These are phyloP conservation scores for Ectobius pallidus DNA, from an alignment of 2,888 invertebrate species.

Conservation along the genomic window DNA sequence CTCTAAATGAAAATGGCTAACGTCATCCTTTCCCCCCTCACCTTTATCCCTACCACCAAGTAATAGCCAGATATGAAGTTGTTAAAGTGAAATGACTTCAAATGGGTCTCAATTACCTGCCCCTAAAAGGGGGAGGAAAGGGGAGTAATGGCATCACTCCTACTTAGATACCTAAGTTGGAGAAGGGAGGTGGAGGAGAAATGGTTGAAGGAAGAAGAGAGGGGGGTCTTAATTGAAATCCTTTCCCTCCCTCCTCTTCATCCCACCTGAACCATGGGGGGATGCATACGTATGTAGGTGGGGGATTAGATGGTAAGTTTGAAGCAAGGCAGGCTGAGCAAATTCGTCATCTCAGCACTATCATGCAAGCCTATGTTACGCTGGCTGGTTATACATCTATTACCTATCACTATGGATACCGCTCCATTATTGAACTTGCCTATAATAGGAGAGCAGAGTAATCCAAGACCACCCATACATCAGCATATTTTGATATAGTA, in stretches of 20 bases:
- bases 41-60: constrained; percentile 43
- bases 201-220: constrained; percentile 19
- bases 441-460: too few species aligned
- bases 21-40: constrained; percentile 31
- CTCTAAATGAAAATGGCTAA: constrained; percentile 32
- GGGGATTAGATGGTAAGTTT: constrained; percentile 4
- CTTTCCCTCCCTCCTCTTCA: constrained; percentile 13
- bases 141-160: constrained; percentile 39
- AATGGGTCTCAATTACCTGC: constrained; percentile 47
- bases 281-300: constrained; percentile 34
- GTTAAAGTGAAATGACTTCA: constrained; percentile 47
- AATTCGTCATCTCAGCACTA: constrained; percentile 18
- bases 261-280: constrained; percentile 42
- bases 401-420: neutral
- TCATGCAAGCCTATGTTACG: neutral
- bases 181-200: constrained; percentile 21
- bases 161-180: constrained; percentile 26
- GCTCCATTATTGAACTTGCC: neutral
- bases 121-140: constrained; percentile 40
- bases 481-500: too few species aligned
- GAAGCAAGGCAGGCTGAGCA: constrained; percentile 12
- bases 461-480: too few species aligned
- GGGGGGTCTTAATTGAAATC: constrained; percentile 41
- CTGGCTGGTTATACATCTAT: neutral
- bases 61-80: constrained; percentile 47